These are phyloP conservation scores for Catharus bicknelli DNA, from an alignment of 2,113 vertebrate species.

Conservation along the genomic window DNA sequence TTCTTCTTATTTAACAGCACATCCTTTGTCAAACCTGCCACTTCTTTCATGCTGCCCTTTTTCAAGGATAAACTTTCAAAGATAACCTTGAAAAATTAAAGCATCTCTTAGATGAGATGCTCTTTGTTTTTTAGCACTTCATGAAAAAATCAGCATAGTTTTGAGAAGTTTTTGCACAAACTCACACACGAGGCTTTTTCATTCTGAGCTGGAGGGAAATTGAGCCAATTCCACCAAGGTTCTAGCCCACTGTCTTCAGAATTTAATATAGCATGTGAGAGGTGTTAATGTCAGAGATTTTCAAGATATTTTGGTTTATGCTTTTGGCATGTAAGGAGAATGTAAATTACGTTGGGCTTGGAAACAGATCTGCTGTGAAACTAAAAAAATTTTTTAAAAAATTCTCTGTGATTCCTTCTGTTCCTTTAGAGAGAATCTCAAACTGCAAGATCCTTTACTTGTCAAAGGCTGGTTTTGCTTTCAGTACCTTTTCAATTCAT, in stretches of 20 bases:
- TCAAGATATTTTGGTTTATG: conserved; percentile 78
- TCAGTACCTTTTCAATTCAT: conserved; percentile 9
- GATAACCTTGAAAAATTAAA: not conserved
- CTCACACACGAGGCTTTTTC: not conserved
- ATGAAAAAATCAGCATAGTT: not conserved
- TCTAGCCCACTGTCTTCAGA: conserved; percentile 66
- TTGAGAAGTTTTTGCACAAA: not conserved
- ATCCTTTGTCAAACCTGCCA: not conserved
- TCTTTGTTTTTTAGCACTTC: not conserved
- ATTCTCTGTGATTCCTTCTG: not conserved
- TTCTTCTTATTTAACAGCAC: not conserved
- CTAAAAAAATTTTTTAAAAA: not conserved
- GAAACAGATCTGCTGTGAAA: conserved; percentile 75
- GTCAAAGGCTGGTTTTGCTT: conserved; percentile 27
- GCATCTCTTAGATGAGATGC: not conserved
- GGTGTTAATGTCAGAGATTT: conserved; percentile 74
- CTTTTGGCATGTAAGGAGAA: conserved; percentile 71
- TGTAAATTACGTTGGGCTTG: conserved; percentile 73
- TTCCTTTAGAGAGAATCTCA: conserved; percentile 38
- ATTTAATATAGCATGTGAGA: conserved; percentile 72
- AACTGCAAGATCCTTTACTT: conserved; percentile 59
- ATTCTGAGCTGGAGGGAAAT: conserved; percentile 9
- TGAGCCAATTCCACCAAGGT: conserved; percentile 9
- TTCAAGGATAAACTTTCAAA: not conserved
- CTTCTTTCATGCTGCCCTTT: not conserved